These are phyloP conservation scores for Copidosoma aretas DNA, from an alignment of 2,888 invertebrate species.

Conservation along the genomic window DNA sequence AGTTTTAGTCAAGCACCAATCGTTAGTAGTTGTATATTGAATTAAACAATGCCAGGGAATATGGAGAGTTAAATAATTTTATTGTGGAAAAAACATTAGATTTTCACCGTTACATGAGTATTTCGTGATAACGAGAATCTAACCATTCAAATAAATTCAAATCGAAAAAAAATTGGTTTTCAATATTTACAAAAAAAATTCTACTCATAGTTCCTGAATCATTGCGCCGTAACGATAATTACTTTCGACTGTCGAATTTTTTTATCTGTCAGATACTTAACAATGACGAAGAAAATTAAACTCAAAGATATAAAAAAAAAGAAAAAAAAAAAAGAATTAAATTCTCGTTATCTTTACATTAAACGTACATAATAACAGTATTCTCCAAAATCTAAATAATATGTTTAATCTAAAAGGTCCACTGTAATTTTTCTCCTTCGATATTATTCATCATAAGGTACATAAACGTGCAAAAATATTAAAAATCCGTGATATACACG, in stretches of 20 bases:
- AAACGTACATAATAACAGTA: constrained; percentile 4
- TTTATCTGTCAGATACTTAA: no score
- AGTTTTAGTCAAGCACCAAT: background rate
- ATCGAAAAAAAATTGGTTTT: background rate
- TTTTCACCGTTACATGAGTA: constrained; percentile 23
- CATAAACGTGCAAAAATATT: no score
- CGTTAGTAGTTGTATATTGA: background rate
- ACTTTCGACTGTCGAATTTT: background rate
- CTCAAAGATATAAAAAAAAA: constrained; percentile 17
- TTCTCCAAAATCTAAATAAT: background rate
- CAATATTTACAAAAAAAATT: background rate
- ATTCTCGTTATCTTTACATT: constrained; percentile 26
- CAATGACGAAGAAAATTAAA: constrained; percentile 10
- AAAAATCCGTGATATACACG: no score
- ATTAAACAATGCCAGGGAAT: constrained; percentile 1
- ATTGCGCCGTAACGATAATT: background rate
- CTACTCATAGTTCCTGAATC: constrained; percentile 16
- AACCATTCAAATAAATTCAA: background rate
- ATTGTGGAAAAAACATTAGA: constrained; percentile 29
- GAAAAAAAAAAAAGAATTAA: constrained; percentile 1
- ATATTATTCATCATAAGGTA: no score
- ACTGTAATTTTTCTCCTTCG: background rate
- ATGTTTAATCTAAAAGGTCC: background rate
- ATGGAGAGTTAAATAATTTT: constrained; percentile 12
- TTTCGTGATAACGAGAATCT: constrained; percentile 34